phyloP scores from a whole-genome alignment of 2,113 vertebrate genomes.

The Leptocoma aspasia region DNA sequence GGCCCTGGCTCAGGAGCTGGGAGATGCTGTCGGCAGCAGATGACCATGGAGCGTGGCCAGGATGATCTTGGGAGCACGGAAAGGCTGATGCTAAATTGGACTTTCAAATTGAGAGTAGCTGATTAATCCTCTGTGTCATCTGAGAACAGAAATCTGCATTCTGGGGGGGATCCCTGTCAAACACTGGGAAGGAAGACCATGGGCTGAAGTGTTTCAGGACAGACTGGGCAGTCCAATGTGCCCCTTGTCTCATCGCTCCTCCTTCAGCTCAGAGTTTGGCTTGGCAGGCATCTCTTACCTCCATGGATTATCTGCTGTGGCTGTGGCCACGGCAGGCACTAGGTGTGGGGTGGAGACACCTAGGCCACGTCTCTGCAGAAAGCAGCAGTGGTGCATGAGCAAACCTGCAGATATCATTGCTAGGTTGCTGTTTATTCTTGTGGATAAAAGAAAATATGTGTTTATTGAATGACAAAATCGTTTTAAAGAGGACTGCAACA shows the following conservation, averaged over 20 bases:
- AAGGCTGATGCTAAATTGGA: neutral
- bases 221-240: rapidly evolving
- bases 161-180: rapidly evolving
- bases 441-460: rapidly evolving
- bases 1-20: neutral
- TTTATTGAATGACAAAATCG: neutral
- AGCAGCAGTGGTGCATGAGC: rapidly evolving
- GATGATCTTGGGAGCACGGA: neutral
- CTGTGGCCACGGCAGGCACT: neutral
- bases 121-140: rapidly evolving
- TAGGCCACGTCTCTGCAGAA: neutral
- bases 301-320: neutral
- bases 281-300: neutral
- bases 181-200: neutral
- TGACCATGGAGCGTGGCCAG: neutral
- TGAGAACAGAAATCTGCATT: neutral
- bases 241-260: neutral
- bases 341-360: neutral
- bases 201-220: neutral
- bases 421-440: neutral
- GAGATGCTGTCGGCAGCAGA: neutral
- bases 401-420: neutral
- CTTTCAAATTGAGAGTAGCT: neutral
- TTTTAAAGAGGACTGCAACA: neutral
- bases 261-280: neutral